Evolutionary conservation across 2,888 invertebrate genomes (phyloP), one percentile per base, ranked within the genome.

Genomic region (Andrena chrysosceles): DNA sequence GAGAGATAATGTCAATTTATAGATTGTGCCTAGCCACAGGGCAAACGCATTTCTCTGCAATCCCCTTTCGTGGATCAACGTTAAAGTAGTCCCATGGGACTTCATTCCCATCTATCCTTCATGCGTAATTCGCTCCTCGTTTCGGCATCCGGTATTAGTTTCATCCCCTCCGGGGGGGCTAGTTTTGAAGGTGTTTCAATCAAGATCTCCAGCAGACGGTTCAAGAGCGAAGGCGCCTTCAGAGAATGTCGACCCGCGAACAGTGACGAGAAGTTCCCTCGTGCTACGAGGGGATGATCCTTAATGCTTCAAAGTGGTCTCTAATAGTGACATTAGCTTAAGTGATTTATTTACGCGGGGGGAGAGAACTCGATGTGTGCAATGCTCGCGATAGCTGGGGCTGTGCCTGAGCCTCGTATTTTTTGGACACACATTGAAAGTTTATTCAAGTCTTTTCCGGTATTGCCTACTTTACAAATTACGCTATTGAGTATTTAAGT

Each of bases 101-200:
- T 67, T 42, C 33, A 6, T 20, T 26, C 23, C 54, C 42, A 81
- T 78, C 59, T 64, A 72, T 73, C 78, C 63, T 71, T 80, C 67
- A 80, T 63, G 68, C 77, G 85, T 77, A 83, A 83, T 85, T 81
- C 81, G 73, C 75, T 64, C 79, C 67, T 68, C 81, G 63, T 78
- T 76, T 64, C 35, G 69, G 48, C 74, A 76, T 66, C 75, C 79
- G 63, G 67, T 56, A 42, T 59, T 67, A 71, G 77, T 81, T 85
- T 75, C 83, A 71, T 60, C 63, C 54, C 59, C 48, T 75, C 48
- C 63, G 42, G 62, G 71, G 64, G 29, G 63, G 68, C 72, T 66
- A 75, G 83, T 79, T 84, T 84, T 79, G 76, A 83, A 79, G 83
- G 79, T 76, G 79, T 83, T 84, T 83, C 79, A 79, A 84, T 79